These are phyloP conservation scores for Sympetrum striolatum DNA, from an alignment of 2,888 invertebrate genomes.

Conservation along the genomic window DNA sequence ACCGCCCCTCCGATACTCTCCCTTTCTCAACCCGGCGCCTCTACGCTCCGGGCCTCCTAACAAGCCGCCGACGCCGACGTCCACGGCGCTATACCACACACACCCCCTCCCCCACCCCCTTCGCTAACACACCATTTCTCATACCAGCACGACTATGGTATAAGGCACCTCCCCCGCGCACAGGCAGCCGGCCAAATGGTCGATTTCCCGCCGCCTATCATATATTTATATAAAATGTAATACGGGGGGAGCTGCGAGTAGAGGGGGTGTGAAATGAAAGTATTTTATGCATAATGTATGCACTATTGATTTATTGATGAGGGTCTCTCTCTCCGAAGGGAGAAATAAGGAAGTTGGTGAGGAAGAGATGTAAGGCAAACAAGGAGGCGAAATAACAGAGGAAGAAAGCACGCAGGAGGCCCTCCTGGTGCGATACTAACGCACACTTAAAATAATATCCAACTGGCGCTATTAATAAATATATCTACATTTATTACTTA, in stretches of 20 bases:
- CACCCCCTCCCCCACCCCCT: constrained; percentile 7
- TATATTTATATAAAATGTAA: constrained; percentile 57
- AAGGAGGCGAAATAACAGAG: not conserved
- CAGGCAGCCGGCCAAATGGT: constrained; percentile 45
- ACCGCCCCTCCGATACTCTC: not conserved
- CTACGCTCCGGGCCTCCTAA: constrained; percentile 36
- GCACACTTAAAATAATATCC: no score
- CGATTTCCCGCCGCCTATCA: constrained; percentile 51
- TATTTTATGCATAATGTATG: constrained; percentile 49
- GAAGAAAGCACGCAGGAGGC: not conserved
- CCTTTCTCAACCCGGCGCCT: not conserved
- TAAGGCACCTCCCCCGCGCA: constrained; percentile 26
- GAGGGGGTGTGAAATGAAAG: constrained; percentile 54
- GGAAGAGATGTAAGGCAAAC: not conserved
- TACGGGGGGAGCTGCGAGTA: constrained; percentile 50
- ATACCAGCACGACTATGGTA: constrained; percentile 25
- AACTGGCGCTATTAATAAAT: no score
- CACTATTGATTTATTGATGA: constrained; percentile 55
- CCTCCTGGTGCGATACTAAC: not conserved
- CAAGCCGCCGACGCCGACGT: constrained; percentile 41
- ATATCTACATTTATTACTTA: no score
- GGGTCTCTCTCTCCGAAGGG: constrained; percentile 30
- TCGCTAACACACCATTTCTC: constrained; percentile 28
- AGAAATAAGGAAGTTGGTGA: not conserved
- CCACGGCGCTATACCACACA: constrained; percentile 36